Conservation (phyloP, 2,888 invertebrate species). For the Drosophila melanosoma region DNA sequence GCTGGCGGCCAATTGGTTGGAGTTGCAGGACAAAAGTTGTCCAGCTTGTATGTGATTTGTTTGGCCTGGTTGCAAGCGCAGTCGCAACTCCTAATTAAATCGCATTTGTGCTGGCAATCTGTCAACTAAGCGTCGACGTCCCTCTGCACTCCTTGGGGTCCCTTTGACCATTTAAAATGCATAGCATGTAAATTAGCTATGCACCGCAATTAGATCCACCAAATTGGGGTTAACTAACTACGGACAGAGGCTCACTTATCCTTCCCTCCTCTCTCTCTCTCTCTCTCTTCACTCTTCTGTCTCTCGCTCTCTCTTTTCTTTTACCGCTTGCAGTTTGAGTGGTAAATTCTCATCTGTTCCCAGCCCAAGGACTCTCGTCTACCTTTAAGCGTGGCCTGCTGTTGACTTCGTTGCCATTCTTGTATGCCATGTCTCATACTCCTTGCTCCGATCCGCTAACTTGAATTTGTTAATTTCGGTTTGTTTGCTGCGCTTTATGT, state of each 20-base stretch:
- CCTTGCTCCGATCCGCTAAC: slow-evolving; percentile 11
- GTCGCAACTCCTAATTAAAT: slow-evolving; percentile 54
- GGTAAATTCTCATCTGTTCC: slow-evolving; percentile 55
- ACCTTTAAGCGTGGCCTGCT: slow-evolving; percentile 22
- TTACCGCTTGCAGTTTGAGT: slow-evolving; percentile 9
- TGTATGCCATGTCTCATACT: neutral
- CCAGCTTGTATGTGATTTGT: slow-evolving; percentile 60
- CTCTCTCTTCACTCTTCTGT: neutral
- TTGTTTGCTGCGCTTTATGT: slow-evolving; percentile 71
- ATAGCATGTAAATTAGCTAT: slow-evolving; percentile 45
- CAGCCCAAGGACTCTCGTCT: slow-evolving; percentile 25
- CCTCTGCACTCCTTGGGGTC: neutral
- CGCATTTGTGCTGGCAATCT: slow-evolving; percentile 30
- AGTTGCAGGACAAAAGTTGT: slow-evolving; percentile 45
- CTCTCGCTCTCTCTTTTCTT: neutral
- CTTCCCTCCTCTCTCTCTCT: neutral
- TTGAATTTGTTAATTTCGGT: slow-evolving; percentile 76
- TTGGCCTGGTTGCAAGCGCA: slow-evolving; percentile 3
- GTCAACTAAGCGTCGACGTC: slow-evolving; percentile 9
- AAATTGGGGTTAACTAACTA: slow-evolving; percentile 26
- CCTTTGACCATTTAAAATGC: slow-evolving; percentile 56
- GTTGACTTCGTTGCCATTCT: slow-evolving; percentile 29
- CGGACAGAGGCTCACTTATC: neutral
- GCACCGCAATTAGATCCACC: slow-evolving; percentile 16
- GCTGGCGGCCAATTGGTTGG: slow-evolving; percentile 47